Conservation (phyloP, 1,140 invertebrate genomes). For the Nymphalis io region DNA sequence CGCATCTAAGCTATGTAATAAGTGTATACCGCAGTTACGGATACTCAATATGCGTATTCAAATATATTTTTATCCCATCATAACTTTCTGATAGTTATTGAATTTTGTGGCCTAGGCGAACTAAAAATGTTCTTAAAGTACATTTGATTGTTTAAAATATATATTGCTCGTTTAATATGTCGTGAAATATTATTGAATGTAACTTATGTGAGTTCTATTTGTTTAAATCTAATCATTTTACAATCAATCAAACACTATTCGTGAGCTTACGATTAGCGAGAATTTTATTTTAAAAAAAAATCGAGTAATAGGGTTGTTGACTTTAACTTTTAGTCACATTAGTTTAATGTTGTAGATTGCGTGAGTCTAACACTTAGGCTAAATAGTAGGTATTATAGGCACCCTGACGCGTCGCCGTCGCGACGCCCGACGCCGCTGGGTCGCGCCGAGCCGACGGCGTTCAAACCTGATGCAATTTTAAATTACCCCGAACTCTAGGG, state of each 20-base stretch:
- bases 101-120: too few species aligned
- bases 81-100: too few species aligned
- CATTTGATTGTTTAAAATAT: too few species aligned
- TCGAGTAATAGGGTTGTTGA: background rate
- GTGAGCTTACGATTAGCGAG: too few species aligned
- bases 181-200: too few species aligned
- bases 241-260: too few species aligned
- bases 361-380: conserved; percentile 26
- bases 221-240: too few species aligned
- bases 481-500: conserved; percentile 61
- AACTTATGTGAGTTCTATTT: too few species aligned
- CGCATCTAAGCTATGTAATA: conserved; percentile 32
- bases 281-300: background rate
- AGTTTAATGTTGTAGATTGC: conserved; percentile 21
- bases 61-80: too few species aligned
- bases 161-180: too few species aligned
- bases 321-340: conserved; percentile 10
- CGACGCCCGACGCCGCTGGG: conserved; percentile 47
- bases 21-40: background rate
- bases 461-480: conserved; percentile 66
- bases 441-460: conserved; percentile 43
- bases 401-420: conserved; percentile 43
- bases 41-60: too few species aligned
- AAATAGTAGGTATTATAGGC: conserved; percentile 31
- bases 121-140: too few species aligned